Percentiles rank a stretch among this genome's conserved stretches.
These are phyloP conservation scores for Malurus splendens DNA, from an alignment of 2,797 vertebrate species.

Conservation along the genomic window DNA sequence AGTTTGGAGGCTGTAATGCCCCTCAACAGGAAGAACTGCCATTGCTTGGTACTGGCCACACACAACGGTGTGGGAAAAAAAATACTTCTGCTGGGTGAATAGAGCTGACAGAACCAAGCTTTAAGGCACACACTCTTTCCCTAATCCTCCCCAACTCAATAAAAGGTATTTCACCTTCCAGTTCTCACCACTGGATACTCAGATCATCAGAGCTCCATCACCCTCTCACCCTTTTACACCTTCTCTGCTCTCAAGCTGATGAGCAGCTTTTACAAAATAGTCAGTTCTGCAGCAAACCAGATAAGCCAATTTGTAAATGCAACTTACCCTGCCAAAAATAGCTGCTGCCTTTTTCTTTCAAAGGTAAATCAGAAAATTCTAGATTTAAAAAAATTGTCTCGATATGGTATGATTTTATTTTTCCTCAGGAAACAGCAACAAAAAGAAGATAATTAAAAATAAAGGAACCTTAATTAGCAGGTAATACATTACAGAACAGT, in stretches of 20 bases:
- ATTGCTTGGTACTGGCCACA: neutral
- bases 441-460: slow-evolving; percentile 35
- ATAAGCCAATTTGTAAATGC: neutral
- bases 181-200: neutral
- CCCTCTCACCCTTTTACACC: neutral
- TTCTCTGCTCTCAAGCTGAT: neutral
- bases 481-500: slow-evolving; percentile 14
- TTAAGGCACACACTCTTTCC: neutral
- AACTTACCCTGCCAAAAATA: neutral
- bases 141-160: neutral
- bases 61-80: neutral
- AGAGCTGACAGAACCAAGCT: neutral
- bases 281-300: neutral
- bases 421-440: neutral
- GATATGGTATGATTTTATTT: neutral
- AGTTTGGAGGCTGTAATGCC: neutral
- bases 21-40: neutral
- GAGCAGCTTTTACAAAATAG: neutral
- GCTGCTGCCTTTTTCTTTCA: neutral
- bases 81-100: neutral
- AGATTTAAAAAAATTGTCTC: neutral
- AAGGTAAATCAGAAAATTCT: neutral
- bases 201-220: neutral
- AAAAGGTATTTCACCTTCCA: neutral
- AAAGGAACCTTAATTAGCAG: slow-evolving; percentile 27